These are phyloP conservation scores for Xestia ashworthii DNA, from an alignment of 2,888 invertebrate genomes.

Conservation along the genomic window DNA sequence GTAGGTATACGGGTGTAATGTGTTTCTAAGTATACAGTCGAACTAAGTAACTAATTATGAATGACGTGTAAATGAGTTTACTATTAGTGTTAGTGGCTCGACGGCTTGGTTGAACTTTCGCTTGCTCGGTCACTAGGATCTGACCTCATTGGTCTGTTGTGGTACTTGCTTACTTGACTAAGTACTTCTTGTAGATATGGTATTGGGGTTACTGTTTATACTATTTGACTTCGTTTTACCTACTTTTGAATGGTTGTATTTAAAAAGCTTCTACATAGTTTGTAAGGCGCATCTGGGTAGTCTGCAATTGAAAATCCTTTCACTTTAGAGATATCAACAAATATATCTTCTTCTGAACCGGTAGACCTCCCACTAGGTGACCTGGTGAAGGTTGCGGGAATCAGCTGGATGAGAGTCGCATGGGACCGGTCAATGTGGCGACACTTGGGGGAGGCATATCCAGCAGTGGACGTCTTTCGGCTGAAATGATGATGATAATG, in stretches of 20 bases:
- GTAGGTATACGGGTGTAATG: constrained; percentile 40
- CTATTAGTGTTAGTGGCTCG: constrained; percentile 59
- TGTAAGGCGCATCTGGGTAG: not conserved
- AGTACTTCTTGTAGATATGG: constrained; percentile 28
- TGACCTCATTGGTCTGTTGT: constrained; percentile 43
- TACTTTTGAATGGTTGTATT: not conserved
- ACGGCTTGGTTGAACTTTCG: constrained; percentile 54
- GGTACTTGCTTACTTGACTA: not conserved
- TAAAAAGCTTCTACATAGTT: not conserved
- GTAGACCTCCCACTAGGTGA: no score
- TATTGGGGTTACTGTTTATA: constrained; percentile 16
- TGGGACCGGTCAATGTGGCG: no score
- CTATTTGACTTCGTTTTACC: not conserved
- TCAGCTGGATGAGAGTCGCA: no score
- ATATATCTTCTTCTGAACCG: no score
- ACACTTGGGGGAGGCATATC: no score
- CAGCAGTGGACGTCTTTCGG: no score
- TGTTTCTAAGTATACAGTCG: constrained; percentile 23
- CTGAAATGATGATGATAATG: no score
- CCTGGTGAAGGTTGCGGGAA: no score
- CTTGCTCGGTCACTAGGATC: constrained; percentile 53
- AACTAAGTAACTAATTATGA: constrained; percentile 52
- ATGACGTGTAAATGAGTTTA: constrained; percentile 48
- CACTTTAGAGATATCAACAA: no score
- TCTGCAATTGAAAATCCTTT: not conserved